A percentile compares a stretch with the other conserved stretches of the same genome.
Evolutionary conservation across 2,888 invertebrate genomes (phyloP).

Genomic region (Cyclophora punctaria): DNA sequence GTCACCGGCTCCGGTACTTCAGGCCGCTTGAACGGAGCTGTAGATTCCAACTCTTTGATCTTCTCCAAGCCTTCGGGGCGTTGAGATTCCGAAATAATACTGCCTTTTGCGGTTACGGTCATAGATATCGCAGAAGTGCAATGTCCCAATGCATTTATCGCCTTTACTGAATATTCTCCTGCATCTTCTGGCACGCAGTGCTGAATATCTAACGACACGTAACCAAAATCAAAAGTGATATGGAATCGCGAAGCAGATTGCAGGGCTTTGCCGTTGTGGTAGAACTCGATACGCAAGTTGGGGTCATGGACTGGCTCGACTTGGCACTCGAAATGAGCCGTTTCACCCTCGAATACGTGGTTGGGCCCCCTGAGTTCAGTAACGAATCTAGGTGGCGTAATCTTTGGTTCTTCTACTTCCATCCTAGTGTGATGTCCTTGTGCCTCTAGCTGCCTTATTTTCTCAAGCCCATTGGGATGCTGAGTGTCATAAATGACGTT

Average conservation of each 20-base stretch:
- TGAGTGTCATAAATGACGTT: constrained; percentile 92
- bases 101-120: constrained; percentile 87
- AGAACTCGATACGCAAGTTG: constrained; percentile 91
- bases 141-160: constrained; percentile 93
- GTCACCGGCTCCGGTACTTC: constrained; percentile 88
- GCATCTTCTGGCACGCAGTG: constrained; percentile 96
- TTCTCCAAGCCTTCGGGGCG: constrained; percentile 96
- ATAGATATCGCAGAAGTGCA: constrained; percentile 88
- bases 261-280: constrained; percentile 93
- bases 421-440: constrained; percentile 86
- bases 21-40: constrained; percentile 84
- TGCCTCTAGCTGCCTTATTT: constrained; percentile 92
- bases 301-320: constrained; percentile 93
- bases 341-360: constrained; percentile 92
- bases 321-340: constrained; percentile 96
- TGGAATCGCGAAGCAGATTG: constrained; percentile 94
- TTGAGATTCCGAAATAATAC: constrained; percentile 91
- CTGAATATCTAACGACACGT: constrained; percentile 95
- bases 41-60: constrained; percentile 90
- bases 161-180: constrained; percentile 95
- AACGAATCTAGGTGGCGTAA: constrained; percentile 87
- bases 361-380: constrained; percentile 91
- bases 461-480: constrained; percentile 93
- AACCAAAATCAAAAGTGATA: constrained; percentile 97
- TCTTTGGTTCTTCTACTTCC: constrained; percentile 87